Base-by-base conservation (phyloP, 2,113 vertebrate genomes). In the Struthio camelus region DNA sequence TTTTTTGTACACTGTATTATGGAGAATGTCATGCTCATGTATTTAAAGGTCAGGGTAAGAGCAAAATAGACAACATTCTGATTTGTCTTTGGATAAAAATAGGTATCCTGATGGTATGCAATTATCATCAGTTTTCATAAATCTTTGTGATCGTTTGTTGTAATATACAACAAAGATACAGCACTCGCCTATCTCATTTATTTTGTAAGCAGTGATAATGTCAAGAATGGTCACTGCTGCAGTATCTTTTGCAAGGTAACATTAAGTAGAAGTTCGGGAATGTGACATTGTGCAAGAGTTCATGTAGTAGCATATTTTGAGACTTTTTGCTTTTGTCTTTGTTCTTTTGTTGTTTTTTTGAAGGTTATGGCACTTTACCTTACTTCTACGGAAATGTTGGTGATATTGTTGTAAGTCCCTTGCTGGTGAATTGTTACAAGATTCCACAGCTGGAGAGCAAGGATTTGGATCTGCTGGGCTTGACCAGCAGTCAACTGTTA, bases 331-430 rank as follows among this genome's bases (percentile, higher is more conserved):
- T 7, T 48, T 36, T 77, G 19, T 38, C 16, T 87, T 82, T 90
- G 34, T 13, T 59, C 82, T 80, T 90, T 82, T n/a, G n/a, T n/a
- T n/a, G n/a, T n/a, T 75, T 95, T 87, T 88, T 96, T 85, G 18
- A 97, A 99, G 99, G 99, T 90, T 99, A 99, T 96, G 99, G 99
- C 97, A 98, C 98, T 98, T 99, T 99, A 98, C 99, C 99, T 54
- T 99, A 99, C 97, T 99, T 99, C 98, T 99, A 99, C 96, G 99
- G 99, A 87, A 99, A 99, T 88, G 99, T 99, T 22, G 98, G 99
- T 44, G 99, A 99, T 90, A 99, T 99, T 92, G 99, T 99, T 82
- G 99, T 99, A 96, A 99, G 99, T 97, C 99, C 99, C 80, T 98
- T 99, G 96, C 98, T 99, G 98, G 99, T 99, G 96, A 99, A 99